Evolutionary conservation across 2,113 vertebrate species (phyloP), one percentile per base, ranked within the genome.

Genomic region (Cisticola juncidis): DNA sequence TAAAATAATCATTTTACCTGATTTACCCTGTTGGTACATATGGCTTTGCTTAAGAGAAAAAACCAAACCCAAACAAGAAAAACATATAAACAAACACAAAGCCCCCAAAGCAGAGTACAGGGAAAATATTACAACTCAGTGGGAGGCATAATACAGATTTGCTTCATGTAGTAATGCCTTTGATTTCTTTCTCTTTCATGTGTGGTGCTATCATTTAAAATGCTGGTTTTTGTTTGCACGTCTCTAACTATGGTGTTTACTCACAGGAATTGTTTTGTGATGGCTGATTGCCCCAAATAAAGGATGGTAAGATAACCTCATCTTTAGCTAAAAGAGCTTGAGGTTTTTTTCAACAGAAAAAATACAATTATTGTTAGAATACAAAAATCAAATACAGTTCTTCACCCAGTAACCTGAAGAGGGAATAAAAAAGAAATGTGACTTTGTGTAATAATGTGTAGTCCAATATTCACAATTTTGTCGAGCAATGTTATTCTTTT

Each of bases 221-320:
- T 95, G 96, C 80, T 81, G 65, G 70, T 78, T 80, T 95, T 96
- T 97, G 92, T 97, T 96, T 97, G 81, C 89, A 89, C 79, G 82
- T 91, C 50, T 97, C 78, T 96, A 91, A 85, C 95, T 95, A 72
- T 26, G 66, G 95, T 93, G 88, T 97, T 98, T 97, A 94, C 96
- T 96, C 95, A 69, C 80, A 97, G 88, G 94, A 95, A 97, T 97
- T 97, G 93, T 95, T 97, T 94, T 97, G 95, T 96, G 61, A 96
- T 97, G 93, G 91, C 82, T 97, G 97, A 96, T 96, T 97, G 96
- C 91, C 90, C 94, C 92, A 97, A 94, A 97, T 95, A 95, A 96
- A 95, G 88, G 60, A 90, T 93, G 72, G 92, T 50, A 86, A 96
- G 92, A 97, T 97, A 97, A 97, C 73, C 96, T 97, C 70, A 5